These are phyloP conservation scores for Cyprinodon tularosa DNA, from an alignment of 2,113 vertebrate species.

Conservation along the genomic window DNA sequence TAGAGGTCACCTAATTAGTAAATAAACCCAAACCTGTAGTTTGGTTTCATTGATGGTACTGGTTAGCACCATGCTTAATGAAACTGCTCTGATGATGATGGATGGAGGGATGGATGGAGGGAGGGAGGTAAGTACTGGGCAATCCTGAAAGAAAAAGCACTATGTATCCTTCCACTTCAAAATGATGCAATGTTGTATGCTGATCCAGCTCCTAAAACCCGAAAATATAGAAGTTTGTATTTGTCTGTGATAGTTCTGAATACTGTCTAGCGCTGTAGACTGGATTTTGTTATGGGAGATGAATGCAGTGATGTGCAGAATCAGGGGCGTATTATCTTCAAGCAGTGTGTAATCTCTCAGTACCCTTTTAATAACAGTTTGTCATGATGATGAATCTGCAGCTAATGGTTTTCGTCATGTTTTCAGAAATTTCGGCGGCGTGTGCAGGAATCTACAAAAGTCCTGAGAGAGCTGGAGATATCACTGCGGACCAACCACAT, in stretches of 20 bases:
- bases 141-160: background rate
- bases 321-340: background rate
- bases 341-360: background rate
- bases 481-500: conserved; percentile 97
- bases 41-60: too few species aligned
- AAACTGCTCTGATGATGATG: background rate
- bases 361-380: background rate
- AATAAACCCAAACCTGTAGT: background rate
- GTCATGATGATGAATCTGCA: background rate
- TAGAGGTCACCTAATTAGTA: too few species aligned
- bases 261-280: background rate
- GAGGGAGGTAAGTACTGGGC: background rate
- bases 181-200: background rate
- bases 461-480: conserved; percentile 94
- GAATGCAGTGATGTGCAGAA: background rate
- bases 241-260: background rate
- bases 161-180: background rate
- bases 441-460: conserved; percentile 95
- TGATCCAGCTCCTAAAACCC: background rate
- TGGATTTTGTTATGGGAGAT: background rate
- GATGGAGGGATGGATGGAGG: too few species aligned
- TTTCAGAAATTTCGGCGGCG: conserved; percentile 94
- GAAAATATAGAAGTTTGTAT: background rate
- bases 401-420: conserved; percentile 24
- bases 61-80: background rate